Conservation (phyloP, 2,113 vertebrate species). For the Perccottus glenii region DNA sequence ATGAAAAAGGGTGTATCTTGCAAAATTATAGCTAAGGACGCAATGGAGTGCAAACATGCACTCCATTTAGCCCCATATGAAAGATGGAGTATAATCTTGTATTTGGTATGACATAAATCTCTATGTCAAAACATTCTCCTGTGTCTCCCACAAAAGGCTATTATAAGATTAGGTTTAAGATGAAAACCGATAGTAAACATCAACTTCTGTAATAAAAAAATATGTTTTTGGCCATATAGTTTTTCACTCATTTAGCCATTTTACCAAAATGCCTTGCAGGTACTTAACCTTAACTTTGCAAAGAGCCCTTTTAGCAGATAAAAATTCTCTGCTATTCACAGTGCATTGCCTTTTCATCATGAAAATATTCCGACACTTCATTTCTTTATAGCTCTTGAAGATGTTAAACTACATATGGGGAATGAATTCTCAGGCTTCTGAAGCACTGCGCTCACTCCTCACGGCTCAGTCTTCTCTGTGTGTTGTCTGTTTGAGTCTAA, state of each 20-base stretch:
- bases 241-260: not conserved
- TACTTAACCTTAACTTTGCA: constrained; percentile 28
- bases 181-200: not conserved
- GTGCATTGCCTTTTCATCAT: constrained; percentile 39
- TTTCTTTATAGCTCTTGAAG: constrained; percentile 43
- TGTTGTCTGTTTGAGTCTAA: constrained; percentile 59
- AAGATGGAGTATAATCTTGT: constrained; percentile 12
- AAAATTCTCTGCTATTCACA: constrained; percentile 42
- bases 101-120: constrained; percentile 29
- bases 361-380: constrained; percentile 28
- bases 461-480: constrained; percentile 31
- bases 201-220: not conserved
- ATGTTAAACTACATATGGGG: constrained; percentile 41
- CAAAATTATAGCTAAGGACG: constrained; percentile 18
- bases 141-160: not conserved
- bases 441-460: constrained; percentile 20
- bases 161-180: constrained; percentile 15
- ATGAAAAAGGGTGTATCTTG: constrained; percentile 6
- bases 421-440: constrained; percentile 41
- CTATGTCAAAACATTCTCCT: constrained; percentile 12
- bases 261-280: constrained; percentile 10
- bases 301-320: constrained; percentile 32
- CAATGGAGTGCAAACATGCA: constrained; percentile 31
- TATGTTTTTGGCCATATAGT: not conserved
- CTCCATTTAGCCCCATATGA: constrained; percentile 27